Conservation (phyloP, 1,140 invertebrate species). For the Brachystomella parvula region DNA sequence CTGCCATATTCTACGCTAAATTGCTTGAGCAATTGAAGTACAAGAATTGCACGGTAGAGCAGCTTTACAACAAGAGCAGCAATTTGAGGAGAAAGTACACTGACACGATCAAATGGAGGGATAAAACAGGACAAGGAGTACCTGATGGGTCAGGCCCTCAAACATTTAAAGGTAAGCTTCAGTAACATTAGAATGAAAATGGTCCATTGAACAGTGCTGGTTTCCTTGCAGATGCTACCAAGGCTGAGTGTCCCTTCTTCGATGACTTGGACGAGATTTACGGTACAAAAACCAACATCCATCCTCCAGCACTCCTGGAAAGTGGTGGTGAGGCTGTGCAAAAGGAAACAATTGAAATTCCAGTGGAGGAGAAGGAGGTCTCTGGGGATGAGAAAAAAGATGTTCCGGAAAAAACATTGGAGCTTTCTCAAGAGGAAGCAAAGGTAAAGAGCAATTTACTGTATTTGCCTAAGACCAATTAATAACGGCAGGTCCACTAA, state of each 20-base stretch:
- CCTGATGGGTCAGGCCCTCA: background rate
- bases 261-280: background rate
- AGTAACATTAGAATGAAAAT: background rate
- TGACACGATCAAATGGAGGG: no score
- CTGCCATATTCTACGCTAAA: no score
- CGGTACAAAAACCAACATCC: background rate
- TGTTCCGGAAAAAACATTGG: background rate
- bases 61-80: no score
- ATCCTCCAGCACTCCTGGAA: background rate
- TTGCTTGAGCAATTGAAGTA: no score
- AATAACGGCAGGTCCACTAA: no score
- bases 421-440: background rate
- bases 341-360: background rate
- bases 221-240: background rate
- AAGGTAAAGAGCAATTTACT: background rate
- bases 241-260: background rate
- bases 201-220: background rate
- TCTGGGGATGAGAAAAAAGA: background rate
- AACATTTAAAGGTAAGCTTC: background rate
- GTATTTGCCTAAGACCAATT: no score
- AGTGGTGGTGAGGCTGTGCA: no score
- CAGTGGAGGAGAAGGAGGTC: no score
- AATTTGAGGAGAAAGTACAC: no score
- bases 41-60: no score
- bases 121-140: constrained; percentile 3